Base-by-base conservation (phyloP, 2,888 invertebrate species). In the Doris montereyensis region DNA sequence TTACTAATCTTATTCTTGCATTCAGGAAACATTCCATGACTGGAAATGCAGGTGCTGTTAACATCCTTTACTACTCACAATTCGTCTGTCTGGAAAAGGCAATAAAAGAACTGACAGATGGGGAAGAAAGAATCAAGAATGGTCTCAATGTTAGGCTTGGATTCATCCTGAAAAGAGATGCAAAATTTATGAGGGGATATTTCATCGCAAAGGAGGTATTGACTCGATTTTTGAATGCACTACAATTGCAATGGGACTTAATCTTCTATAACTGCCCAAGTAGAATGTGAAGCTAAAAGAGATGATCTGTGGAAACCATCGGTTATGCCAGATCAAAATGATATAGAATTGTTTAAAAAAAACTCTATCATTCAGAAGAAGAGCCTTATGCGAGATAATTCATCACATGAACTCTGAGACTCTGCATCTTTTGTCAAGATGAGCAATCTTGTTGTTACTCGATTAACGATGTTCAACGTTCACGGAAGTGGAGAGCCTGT, bases 231-330 rank as follows among this genome's bases (percentile, higher is more conserved):
- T 24, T 58, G n/a, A 24, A 4, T 58, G 58, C 58, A 21, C 58
- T 58, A 2, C 58, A 58, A 3, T 24, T 58, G n/a, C 58, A 58
- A 58, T 58, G 58, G 58, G 58, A 58, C 24, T 58, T 58, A 21
- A 58, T 58, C 58, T 58, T 58, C 24, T 58, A 58, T 58, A 58
- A 58, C n/a, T 58, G 58, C 58, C 10, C 58, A 58, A 58, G 58
- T 58, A 24, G 21, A 58, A 4, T 58, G 58, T 58, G 58, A 58
- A 24, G 58, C 58, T 21, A 58, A 24, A 24, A n/a, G 58, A 58
- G 58, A 58, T n/a, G 58, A 24, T 24, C 24, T 58, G 10, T 21
- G 58, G 10, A 58, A 58, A 58, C 58, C 58, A 2, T 58, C 58
- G n/a, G 58, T 24, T 21, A 58, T 58, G 58, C 58, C 58, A 21